Conservation (phyloP, 2,113 vertebrate species). For the Chloroceryle aenea region DNA sequence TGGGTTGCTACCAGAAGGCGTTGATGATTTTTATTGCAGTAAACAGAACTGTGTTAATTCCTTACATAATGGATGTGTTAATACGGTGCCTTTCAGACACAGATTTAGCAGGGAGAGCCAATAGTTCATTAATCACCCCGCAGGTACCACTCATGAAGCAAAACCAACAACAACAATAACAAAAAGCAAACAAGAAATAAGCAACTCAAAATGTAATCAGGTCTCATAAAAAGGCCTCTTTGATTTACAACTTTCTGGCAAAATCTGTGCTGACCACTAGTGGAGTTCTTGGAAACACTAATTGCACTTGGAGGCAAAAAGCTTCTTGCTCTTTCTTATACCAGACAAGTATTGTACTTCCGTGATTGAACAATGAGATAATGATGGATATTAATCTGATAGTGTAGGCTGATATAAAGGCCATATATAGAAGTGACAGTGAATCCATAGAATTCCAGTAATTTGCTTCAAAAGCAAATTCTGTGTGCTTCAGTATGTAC, state of each 20-base stretch:
- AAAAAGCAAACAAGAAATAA: not conserved
- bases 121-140: not conserved
- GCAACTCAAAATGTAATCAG: not conserved
- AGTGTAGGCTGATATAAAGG: not conserved
- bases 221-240: not conserved
- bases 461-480: not conserved
- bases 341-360: not conserved
- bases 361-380: not conserved
- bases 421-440: not conserved
- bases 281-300: not conserved
- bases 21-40: not conserved
- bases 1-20: not conserved
- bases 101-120: not conserved
- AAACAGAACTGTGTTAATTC: not conserved
- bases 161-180: too few species aligned
- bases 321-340: not conserved
- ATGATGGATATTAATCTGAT: not conserved
- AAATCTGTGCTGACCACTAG: not conserved
- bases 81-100: not conserved
- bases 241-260: not conserved
- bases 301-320: not conserved
- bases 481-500: rapidly evolving
- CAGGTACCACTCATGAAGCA: not conserved
- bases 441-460: not conserved
- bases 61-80: not conserved